Conservation (phyloP, 2,888 invertebrate genomes). For the Steinernema hermaphroditum region DNA sequence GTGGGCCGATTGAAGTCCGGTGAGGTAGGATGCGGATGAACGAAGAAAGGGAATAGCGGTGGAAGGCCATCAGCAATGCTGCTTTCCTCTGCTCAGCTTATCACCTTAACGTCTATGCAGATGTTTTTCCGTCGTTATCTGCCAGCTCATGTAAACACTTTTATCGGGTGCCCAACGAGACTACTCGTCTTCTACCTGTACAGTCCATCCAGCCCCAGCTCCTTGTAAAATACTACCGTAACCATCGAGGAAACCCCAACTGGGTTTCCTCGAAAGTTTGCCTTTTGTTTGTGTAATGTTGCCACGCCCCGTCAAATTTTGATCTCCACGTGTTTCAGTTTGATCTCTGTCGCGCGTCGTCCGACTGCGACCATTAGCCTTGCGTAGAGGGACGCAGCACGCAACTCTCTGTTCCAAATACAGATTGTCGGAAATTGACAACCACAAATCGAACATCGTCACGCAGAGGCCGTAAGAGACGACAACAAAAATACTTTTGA, state of each 20-base stretch:
- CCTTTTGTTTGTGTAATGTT: background rate
- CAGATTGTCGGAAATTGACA: background rate
- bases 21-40: background rate
- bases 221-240: background rate
- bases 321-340: conserved; percentile 3
- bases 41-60: background rate
- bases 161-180: conserved; percentile 29
- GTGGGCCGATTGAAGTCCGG: too few species aligned
- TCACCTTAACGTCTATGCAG: conserved; percentile 25
- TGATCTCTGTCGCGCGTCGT: conserved; percentile 26
- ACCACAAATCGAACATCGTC: background rate
- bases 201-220: background rate
- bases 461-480: background rate
- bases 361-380: conserved; percentile 16
- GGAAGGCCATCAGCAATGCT: conserved; percentile 1
- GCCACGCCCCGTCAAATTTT: background rate
- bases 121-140: conserved; percentile 31
- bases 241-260: background rate
- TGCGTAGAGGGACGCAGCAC: background rate
- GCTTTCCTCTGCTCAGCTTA: conserved; percentile 21
- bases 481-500: background rate
- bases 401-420: background rate
- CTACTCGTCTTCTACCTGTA: conserved; percentile 27
- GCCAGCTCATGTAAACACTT: conserved; percentile 30
- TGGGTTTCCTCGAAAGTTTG: background rate